phyloP scores from a whole-genome alignment of 2,797 vertebrate species.

The Gobio occitaniae region DNA sequence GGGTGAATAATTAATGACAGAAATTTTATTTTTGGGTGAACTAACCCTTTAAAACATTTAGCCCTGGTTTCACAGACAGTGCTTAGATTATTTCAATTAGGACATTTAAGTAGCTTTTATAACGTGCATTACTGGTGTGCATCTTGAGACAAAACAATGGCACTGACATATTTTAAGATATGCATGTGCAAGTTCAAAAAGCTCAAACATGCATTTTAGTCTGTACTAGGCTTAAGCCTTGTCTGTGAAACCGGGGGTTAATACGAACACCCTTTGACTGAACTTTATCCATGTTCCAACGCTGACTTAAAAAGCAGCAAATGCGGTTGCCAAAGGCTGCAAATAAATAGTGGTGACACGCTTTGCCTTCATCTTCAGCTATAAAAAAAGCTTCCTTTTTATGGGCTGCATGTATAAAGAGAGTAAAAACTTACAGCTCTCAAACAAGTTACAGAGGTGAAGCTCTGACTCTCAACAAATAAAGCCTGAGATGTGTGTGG shows the following conservation, averaged over 20 bases:
- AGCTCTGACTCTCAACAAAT: conserved; percentile 5
- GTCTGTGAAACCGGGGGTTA: background rate
- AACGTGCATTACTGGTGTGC: too few species aligned
- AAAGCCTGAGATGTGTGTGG: background rate
- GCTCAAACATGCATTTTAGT: too few species aligned
- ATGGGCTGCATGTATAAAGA: background rate
- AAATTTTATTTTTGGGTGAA: too few species aligned
- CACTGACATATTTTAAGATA: too few species aligned
- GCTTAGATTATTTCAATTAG: too few species aligned
- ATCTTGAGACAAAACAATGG: too few species aligned
- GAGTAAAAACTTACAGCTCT: background rate
- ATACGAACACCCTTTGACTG: background rate
- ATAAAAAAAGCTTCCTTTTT: background rate
- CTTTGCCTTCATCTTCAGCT: background rate
- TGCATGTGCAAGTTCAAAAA: too few species aligned
- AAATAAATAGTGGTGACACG: background rate
- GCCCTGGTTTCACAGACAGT: background rate
- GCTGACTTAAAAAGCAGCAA: background rate
- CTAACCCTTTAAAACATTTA: background rate
- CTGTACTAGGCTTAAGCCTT: too few species aligned
- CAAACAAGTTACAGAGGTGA: background rate
- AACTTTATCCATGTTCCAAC: background rate
- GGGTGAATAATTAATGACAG: too few species aligned
- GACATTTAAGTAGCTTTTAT: too few species aligned
- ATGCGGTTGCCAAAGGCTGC: background rate